Evolutionary conservation across 1,140 invertebrate genomes (phyloP), one percentile per base, ranked within the genome.

Genomic region (Microplitis demolitor): DNA sequence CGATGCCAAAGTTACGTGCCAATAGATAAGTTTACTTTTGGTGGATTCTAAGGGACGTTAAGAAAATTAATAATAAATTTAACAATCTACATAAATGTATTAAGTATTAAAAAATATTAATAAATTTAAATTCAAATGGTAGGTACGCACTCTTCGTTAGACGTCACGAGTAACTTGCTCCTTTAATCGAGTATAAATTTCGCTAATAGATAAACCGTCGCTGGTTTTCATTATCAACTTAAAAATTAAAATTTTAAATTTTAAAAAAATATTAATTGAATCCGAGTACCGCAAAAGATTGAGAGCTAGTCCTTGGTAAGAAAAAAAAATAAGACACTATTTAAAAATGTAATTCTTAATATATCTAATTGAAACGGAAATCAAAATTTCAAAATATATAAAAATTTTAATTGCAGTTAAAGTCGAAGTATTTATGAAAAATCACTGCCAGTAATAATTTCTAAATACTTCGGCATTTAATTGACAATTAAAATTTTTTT

Each of bases 381-480:
- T 85, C 79, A 82, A 82, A 83, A 76, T 79, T 84, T 81, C 58
- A 13, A 78, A 45, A 45, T 9, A 45, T 45, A 9, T 11, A 16
- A 54, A 54, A 54, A 54, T 14, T 54, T 6, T 45, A 45, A 45
- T 82, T 76, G 79, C 83, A 79, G 78, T 78, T 82, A 83, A 81
- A 79, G 74, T 83, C 84, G 80, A 83, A 84, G 83, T 80, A 84
- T 85, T 80, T 84, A 83, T 79, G 82, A 84, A 45, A 45, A 85
- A 83, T 77, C 83, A 85, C 84, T 85, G 84, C 84, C 84, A 85
- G 78, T 81, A 83, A 50, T 79, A 81, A 78, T 84, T 84, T 86
- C 77, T 82, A 83, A 79, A 79, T 81, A 82, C 83, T 87, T 87
- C 84, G 84, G 39, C 78, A 80, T 83, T 83, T 85, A 84, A 83